Conservation (phyloP, 2,797 vertebrate genomes). For the Cossypha polioptera region DNA sequence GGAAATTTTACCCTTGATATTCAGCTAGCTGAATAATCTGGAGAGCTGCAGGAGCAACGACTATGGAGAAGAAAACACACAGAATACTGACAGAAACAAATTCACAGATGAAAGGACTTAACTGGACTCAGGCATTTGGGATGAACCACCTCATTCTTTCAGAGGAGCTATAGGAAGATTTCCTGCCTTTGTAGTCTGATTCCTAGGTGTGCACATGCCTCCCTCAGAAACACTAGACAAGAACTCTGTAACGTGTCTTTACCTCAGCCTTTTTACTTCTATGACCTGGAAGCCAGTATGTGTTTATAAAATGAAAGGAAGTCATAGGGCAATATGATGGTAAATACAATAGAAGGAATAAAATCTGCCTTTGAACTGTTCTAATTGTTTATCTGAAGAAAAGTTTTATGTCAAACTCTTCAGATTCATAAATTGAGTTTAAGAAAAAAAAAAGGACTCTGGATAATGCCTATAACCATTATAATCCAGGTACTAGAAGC, state of each 20-base stretch:
- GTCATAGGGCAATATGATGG: background rate
- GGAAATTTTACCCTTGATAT: background rate
- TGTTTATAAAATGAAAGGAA: background rate
- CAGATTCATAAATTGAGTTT: background rate
- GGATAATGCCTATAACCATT: background rate
- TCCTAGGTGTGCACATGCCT: background rate
- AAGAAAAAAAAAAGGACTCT: background rate
- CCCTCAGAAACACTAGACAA: background rate
- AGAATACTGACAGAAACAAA: background rate
- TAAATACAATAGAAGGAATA: background rate
- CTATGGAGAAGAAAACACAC: background rate
- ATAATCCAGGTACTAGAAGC: background rate
- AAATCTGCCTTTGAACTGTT: background rate
- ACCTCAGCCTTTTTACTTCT: background rate
- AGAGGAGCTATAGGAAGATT: background rate
- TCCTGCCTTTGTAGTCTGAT: background rate
- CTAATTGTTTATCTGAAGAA: background rate
- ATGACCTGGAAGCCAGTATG: background rate
- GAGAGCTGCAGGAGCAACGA: background rate
- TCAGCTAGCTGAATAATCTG: background rate
- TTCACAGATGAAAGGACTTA: background rate
- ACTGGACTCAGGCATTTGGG: background rate
- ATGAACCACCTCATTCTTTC: background rate
- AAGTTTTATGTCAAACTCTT: background rate
- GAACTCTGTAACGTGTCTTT: background rate